Base-by-base conservation (phyloP, 2,888 invertebrate species). In the Choreutis nemorana region DNA sequence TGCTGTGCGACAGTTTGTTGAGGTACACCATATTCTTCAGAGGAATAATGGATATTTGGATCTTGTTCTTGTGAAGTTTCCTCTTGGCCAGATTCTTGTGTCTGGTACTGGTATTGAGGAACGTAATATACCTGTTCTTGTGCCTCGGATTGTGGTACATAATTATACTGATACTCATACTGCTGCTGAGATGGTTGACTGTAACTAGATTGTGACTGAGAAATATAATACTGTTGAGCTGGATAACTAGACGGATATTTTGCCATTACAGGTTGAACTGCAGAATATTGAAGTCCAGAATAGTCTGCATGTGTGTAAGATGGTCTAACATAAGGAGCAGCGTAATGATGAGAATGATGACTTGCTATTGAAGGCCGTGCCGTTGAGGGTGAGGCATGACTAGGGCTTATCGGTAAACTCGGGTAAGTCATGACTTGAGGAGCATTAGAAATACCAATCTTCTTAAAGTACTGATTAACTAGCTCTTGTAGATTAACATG, bases 401-500 rank as follows among this genome's bases (percentile, higher is more conserved):
- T 36, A 8, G 45, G 36, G 15, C 57, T 39, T 9, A 50, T 31
- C 20, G 49, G 33, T 7, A 57, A 37, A 31, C 45, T 58, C 28
- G 61, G 61, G 35, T 71, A 72, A 14, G 61, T 39, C 58, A 57
- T 71, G 11, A 73, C 56, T 44, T 71, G 67, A 30, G 75, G 71
- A 3, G 67, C 70, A 36, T 59, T 59, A 5, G 63, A 55, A 34
- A 59, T 73, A 6, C 78, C 78, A 32, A 63, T 61, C 39, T 77
- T 77, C 41, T 65, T 62, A 25, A 81, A 71, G 44, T 84, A 83
- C 37, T 79, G 70, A 36, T 75, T 68, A 1, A 84, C 71, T 15
- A 84, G 48, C 11, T 73, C 61, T 58, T 83, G 83, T 15, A 84
- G 50, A 43, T 84, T 82, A 0, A 83, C 62, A 35, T 72, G 71